Evolutionary conservation across 37 sponge, comb jelly and placozoan genomes (phyloP).

Genomic region (Corticium candelabrum): DNA sequence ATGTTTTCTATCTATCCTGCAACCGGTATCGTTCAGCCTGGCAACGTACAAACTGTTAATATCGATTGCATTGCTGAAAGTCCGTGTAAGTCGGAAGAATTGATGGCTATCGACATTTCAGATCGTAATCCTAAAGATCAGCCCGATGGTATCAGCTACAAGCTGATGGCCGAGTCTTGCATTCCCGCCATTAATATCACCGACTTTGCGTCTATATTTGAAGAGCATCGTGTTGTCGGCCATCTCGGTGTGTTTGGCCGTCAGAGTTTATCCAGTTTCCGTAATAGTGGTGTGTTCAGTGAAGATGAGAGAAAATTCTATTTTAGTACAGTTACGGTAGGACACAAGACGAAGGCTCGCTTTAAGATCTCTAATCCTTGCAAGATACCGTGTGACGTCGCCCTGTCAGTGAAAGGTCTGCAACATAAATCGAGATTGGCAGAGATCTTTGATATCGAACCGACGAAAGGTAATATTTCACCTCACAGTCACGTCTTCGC

Average conservation of each 20-base stretch:
- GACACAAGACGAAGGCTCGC: constrained; percentile 59
- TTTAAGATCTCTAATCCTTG: constrained; percentile 77
- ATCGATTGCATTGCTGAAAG: constrained; percentile 87
- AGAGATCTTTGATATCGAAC: constrained; percentile 78
- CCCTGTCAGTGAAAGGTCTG: constrained; percentile 11
- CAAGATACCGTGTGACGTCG: constrained; percentile 91
- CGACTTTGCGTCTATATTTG: constrained; percentile 73
- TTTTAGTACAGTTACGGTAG: constrained; percentile 87
- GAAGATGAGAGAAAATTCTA: constrained; percentile 81
- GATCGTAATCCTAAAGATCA: constrained; percentile 41
- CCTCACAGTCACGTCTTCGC: constrained; percentile 76
- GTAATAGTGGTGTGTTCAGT: constrained; percentile 19
- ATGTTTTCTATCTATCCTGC: constrained; percentile 83
- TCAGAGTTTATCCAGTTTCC: too few species aligned
- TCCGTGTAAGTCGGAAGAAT: constrained; percentile 63
- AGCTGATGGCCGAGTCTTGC: constrained; percentile 71
- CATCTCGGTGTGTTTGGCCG: constrained; percentile 53
- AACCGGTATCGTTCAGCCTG: constrained; percentile 50
- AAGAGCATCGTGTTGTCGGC: constrained; percentile 88
- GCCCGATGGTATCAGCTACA: constrained; percentile 52
- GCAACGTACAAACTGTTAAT: constrained; percentile 52
- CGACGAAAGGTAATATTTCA: constrained; percentile 56
- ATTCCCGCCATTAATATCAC: constrained; percentile 68
- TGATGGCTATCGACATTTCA: constrained; percentile 71
- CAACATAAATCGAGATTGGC: constrained; percentile 14